Evolutionary conservation across 2,797 vertebrate genomes (phyloP).

Genomic region (Manis pentadactyla): DNA sequence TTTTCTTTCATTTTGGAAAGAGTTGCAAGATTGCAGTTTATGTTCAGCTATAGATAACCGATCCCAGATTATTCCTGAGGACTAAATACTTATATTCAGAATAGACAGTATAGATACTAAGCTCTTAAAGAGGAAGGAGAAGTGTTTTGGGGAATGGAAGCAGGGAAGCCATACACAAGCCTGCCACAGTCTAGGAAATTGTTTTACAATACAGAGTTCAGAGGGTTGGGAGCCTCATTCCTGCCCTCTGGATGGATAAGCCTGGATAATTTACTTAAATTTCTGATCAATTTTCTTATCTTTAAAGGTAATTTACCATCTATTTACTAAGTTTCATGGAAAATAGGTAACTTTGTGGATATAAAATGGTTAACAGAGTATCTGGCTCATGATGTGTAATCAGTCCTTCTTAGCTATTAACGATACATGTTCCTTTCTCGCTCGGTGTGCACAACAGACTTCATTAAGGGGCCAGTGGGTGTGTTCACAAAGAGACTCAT

Average conservation of each 20-base stretch:
- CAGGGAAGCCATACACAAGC: background rate
- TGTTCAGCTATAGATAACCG: background rate
- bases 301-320: background rate
- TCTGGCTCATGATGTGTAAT: rapidly evolving
- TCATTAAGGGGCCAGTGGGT: background rate
- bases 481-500: background rate
- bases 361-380: background rate
- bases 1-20: background rate
- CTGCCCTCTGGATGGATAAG: background rate
- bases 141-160: background rate
- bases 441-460: background rate
- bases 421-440: background rate
- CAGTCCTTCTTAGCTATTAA: background rate
- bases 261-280: background rate
- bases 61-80: background rate
- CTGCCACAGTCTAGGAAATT: background rate
- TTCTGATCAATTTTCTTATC: background rate
- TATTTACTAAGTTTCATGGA: background rate
- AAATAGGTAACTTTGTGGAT: background rate
- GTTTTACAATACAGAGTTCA: background rate
- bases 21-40: background rate
- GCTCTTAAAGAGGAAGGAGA: background rate
- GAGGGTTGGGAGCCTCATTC: background rate
- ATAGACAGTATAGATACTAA: background rate
- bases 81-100: background rate